Evolutionary conservation across 1,140 invertebrate genomes (phyloP), one percentile per base, ranked within the genome.

Genomic region (Homalodisca vitripennis): DNA sequence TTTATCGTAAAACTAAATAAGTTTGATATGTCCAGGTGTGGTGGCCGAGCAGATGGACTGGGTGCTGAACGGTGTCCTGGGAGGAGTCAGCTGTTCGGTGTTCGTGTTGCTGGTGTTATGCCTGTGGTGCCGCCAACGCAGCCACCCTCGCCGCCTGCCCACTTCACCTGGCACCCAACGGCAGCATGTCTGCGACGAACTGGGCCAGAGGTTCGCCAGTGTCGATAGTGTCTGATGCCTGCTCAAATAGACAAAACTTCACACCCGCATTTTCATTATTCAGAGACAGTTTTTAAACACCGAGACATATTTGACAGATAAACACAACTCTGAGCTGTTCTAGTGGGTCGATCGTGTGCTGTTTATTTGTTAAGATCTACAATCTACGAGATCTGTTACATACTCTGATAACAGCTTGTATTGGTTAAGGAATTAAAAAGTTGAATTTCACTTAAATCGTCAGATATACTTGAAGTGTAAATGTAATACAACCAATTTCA

Each of bases 151-250:
- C 79, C 57, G 79, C 34, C 69, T 70, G 14, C 69, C 69, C 31
- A 48, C 71, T 24, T 68, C 72, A 1, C 70, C 72, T 41, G 70
- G 66, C 32, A 71, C 71, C 27, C 68, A 67, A n/a, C 65, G 66
- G 30, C 73, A 74, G 32, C 81, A 83, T 68, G 78, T 81, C 51
- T 83, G 83, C 75, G 82, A 84, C 73, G 81, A 82, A 68, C 75
- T 84, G 17, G 82, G 83, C 70, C 79, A 83, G 74, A 77, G 82
- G 24, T 83, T 83, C 74, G 81, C 81, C 51, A 82, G 79, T 72
- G 82, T 84, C 68, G 82, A 84, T 76, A 83, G 82, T 77, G 83
- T 84, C 74, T 84, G 82, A 83, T 82, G 78, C 72, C 74, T 70
- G 69, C 67, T 82, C 75, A 74, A 70, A 69, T 69, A 69, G 63